phyloP scores from a whole-genome alignment of 2,797 vertebrate species.

The Onychomys arenicola region DNA sequence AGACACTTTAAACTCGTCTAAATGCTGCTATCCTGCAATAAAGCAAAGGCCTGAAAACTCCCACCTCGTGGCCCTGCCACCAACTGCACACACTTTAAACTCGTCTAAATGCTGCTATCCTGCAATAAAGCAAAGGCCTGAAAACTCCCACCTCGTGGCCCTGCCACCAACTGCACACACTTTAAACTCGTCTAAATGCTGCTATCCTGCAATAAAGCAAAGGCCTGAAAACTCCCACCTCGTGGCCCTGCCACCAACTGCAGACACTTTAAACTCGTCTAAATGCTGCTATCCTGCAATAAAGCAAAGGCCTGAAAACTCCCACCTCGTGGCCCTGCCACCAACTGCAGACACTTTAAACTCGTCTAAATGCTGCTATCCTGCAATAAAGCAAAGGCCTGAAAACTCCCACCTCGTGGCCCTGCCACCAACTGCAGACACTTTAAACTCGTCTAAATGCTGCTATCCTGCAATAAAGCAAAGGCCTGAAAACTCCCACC shows the following conservation, averaged over 20 bases:
- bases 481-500: background rate
- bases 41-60: background rate
- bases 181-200: constrained; percentile 25
- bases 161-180: no score
- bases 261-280: background rate
- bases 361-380: background rate
- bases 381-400: background rate
- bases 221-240: background rate
- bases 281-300: background rate
- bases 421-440: no score
- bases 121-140: background rate
- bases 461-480: background rate
- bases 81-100: background rate
- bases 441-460: constrained; percentile 25
- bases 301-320: background rate
- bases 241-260: background rate
- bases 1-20: background rate
- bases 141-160: background rate
- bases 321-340: background rate
- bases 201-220: background rate
- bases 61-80: background rate
- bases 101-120: background rate
- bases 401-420: background rate
- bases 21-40: background rate
- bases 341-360: background rate